Base-by-base conservation (phyloP, 2,888 invertebrate genomes). In the Mellilla xanthometata region DNA sequence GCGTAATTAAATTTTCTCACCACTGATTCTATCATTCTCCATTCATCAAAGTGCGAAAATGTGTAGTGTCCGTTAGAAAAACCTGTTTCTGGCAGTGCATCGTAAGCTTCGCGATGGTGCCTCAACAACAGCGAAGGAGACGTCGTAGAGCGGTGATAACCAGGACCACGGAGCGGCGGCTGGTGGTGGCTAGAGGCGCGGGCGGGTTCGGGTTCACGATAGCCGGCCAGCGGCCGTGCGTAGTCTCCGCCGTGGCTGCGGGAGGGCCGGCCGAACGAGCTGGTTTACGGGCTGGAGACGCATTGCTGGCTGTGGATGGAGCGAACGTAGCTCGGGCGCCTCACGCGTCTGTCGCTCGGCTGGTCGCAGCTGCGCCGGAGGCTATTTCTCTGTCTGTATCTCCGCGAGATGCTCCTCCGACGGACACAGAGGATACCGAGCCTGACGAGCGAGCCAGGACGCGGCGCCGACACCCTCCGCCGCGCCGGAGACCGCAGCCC, bases 131-230 rank as follows among this genome's bases (percentile, higher is more conserved):
- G 56, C 71, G 88, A 39, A 72, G 88, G 52, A 77, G 88, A 69
- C 78, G 88, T 52, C 81, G 88, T 30, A 72, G 88, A 29, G 82
- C 81, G 29, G 82, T 75, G 32, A 60, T 85, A 45, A 72, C 75
- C 10, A 72, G 85, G 54, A 81, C 79, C 46, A 94, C 95, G 24
- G 93, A 96, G 52, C 92, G 95, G 54, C 94, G 95, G 22, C 95
- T 98, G 40, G 96, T 98, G 67, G 94, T 98, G 28, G 92, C 93
- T 5, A 91, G 98, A 53, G 97, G 98, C 2, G 92, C 93, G 49
- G 95, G 95, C 65, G 98, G 98, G 5, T 99, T 97, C 76, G 98
- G 99, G n/a, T 99, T 99, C 75, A 99, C 98, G 12, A 98, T 99
- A 70, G 97, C 98, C 1, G 98, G 98, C 2, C 98, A 99, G 77